A percentile compares a stretch with the other conserved stretches of the same genome.
phyloP scores from a whole-genome alignment of 2,797 vertebrate genomes.

The Trichosurus vulpecula region DNA sequence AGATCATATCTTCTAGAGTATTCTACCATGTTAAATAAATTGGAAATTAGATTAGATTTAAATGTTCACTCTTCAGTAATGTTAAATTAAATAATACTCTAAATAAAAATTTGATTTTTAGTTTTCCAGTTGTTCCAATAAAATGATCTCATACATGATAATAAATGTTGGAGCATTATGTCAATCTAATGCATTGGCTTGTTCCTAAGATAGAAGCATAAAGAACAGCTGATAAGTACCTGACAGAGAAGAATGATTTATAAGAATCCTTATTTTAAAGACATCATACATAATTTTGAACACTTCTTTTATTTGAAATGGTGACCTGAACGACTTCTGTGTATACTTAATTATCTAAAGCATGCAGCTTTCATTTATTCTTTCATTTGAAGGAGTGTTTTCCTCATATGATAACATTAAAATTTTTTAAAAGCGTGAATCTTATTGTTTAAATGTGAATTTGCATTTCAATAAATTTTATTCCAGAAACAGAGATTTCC shows the following conservation, averaged over 20 bases:
- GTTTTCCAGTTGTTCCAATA: constrained; percentile 34
- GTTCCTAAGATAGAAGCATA: constrained; percentile 37
- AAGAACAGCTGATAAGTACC: constrained; percentile 12
- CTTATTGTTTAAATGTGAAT: background rate
- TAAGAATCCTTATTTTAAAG: constrained; percentile 27
- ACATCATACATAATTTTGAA: background rate
- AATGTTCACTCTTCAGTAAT: background rate
- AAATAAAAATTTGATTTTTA: constrained; percentile 41
- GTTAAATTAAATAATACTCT: constrained; percentile 56
- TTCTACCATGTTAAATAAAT: constrained; percentile 68
- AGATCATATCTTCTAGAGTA: constrained; percentile 67
- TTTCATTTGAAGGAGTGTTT: constrained; percentile 53
- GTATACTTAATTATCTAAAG: background rate
- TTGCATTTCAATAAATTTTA: constrained; percentile 32
- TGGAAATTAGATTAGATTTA: constrained; percentile 58
- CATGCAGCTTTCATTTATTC: constrained; percentile 34
- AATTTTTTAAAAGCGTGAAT: constrained; percentile 12
- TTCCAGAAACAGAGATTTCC: constrained; percentile 39
- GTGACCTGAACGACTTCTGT: constrained; percentile 31
- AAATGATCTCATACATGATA: background rate
- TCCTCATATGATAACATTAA: constrained; percentile 35
- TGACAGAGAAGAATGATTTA: constrained; percentile 19
- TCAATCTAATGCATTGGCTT: constrained; percentile 28
- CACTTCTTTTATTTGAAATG: constrained; percentile 44
- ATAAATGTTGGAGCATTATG: constrained; percentile 11